Base-by-base conservation (phyloP, 2,113 vertebrate species). In the Zapus hudsonius region DNA sequence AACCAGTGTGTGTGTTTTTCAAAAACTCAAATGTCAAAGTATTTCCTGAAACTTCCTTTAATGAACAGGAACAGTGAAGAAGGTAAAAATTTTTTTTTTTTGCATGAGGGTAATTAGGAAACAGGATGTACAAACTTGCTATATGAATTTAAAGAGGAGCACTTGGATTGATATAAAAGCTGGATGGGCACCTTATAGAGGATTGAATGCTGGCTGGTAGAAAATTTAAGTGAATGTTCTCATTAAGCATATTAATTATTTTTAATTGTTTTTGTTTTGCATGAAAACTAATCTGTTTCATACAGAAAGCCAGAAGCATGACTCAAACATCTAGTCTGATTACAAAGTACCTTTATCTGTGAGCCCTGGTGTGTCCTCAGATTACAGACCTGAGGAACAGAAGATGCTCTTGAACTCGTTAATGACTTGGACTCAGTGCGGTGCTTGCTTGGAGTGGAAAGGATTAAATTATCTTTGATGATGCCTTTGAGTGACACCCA, bases 101-200 rank as follows among this genome's bases (percentile, higher is more conserved):
- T 81, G 91, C 86, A 93, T 93, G 92, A 96, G 94, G 92, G 92
- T 96, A 93, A 9, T 4, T 95, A 94, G 96, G 97, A 98, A 98
- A 97, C 96, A 97, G 97, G 98, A 98, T 98, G 94, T 97, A 95
- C 17, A 75, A 95, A 90, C 90, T 95, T 78, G 86, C 96, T 96
- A 44, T 89, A 94, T 96, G 93, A 96, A 97, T 97, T 96, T 96
- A 95, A 97, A 97, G 93, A 93, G 95, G 91, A 92, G 74, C 20
- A 9, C 94, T 96, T 91, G 92, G 47, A 20, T 81, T 66, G 91
- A 96, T 85, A 44, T 17, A 2, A 89, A 96, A 83, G 61, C 63
- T 87, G 96, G 91, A 94, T 94, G 89, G 86, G 83, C 84, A 74
- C 80, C 87, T 97, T 87, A 63, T 59, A 73, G 95, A 89, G 64